Base-by-base conservation (phyloP, 2,797 vertebrate species). In the Ctenosaura bakeri region DNA sequence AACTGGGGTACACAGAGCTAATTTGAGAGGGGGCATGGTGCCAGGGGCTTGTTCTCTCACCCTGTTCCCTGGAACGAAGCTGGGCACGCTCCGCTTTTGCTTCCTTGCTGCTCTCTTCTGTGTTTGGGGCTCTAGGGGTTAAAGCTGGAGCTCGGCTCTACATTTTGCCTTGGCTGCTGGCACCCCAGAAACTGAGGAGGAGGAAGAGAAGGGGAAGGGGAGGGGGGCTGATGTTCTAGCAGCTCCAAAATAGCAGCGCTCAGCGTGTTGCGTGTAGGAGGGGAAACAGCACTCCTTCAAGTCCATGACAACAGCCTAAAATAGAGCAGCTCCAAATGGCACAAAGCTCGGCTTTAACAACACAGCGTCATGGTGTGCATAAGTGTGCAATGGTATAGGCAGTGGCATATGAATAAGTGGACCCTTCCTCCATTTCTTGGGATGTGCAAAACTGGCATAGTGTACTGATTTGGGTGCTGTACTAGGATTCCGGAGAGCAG, bases 231-330 rank as follows among this genome's bases (percentile, higher is more conserved):
- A 78, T 85, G 89, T 84, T 54, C 85, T 89, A 83, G 94, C 89
- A 95, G 94, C 95, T 97, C 96, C 0, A 85, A 95, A 96, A 96
- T 97, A 97, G 96, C 94, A 95, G 95, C 90, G 80, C 92, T 95
- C 96, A 96, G 96, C 92, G 94, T 95, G 96, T 78, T 46, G 94
- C 89, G 95, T 96, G 97, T 94, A 95, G 97, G 96, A 96, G 95
- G 96, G 5, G 90, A 69, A 96, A 93, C 96, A 96, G 96, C 96
- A 94, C 92, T 95, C 96, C 95, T 92, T 95, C 96, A 95, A 94
- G 95, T 97, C 95, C 97, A 96, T 96, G 97, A 97, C 96, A 97
- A 95, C 96, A 96, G 97, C 97, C 96, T 95, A 97, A 97, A 97
- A 97, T 97, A 97, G 96, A 97, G 96, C 93, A 92, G 95, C 96